These are phyloP conservation scores for Microctonus aethiopoides DNA, from an alignment of 2,888 invertebrate species.

Conservation along the genomic window DNA sequence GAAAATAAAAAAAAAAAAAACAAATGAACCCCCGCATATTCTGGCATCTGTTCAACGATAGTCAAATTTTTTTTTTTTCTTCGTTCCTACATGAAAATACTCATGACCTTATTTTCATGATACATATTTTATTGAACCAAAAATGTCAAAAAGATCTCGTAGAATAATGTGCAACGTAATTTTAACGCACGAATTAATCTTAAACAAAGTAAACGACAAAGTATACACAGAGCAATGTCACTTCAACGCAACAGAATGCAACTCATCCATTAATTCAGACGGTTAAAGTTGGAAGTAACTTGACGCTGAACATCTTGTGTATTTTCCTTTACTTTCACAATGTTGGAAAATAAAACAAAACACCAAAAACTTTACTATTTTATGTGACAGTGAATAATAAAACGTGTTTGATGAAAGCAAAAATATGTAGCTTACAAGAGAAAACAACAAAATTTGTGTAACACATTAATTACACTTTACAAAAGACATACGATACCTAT, in stretches of 20 bases:
- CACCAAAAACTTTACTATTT: background rate
- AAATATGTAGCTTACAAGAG: background rate
- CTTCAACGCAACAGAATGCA: constrained; percentile 43
- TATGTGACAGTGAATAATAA: background rate
- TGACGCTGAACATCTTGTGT: constrained; percentile 48
- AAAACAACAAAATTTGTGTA: background rate
- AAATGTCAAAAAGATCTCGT: background rate
- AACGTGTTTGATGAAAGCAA: background rate
- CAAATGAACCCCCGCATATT: constrained; percentile 33
- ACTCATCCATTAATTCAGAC: constrained; percentile 51
- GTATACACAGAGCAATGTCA: constrained; percentile 17
- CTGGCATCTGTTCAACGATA: background rate
- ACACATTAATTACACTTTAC: background rate
- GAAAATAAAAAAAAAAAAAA: constrained; percentile 35
- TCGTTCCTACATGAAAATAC: background rate
- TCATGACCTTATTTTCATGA: background rate
- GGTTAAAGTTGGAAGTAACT: constrained; percentile 42
- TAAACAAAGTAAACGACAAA: constrained; percentile 12
- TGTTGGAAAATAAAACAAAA: constrained; percentile 44
- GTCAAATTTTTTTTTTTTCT: background rate
- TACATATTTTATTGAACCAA: background rate
- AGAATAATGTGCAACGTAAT: background rate
- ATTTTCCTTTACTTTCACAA: constrained; percentile 43
- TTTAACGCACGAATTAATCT: constrained; percentile 22
- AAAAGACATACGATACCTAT: constrained; percentile 18